A percentile compares a stretch with the other conserved stretches of the same genome.
These are phyloP conservation scores for Anthopleura sola DNA, from an alignment of 64 coral and sea anemone species.

Conservation along the genomic window DNA sequence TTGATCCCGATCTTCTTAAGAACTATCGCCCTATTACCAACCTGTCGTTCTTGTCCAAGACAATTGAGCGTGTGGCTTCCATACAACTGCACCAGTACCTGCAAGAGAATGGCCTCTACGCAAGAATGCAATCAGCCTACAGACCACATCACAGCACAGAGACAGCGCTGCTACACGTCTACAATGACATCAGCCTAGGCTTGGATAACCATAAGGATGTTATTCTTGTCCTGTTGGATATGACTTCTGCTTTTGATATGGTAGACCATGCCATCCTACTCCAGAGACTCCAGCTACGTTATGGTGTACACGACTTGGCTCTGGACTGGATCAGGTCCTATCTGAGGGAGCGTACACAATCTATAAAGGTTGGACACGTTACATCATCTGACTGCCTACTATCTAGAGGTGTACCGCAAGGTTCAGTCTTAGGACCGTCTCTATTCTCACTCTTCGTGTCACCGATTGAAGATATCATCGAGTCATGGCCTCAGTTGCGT, in stretches of 20 bases:
- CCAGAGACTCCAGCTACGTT: slow-evolving; percentile 1
- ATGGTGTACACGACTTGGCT: neutral
- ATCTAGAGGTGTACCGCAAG: no score
- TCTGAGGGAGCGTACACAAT: neutral
- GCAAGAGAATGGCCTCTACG: slow-evolving; percentile 14
- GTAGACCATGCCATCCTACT: no score
- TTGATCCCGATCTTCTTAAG: slow-evolving; percentile 4
- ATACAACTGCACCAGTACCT: slow-evolving; percentile 6
- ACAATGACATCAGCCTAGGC: no score
- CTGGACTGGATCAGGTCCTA: slow-evolving; percentile 26
- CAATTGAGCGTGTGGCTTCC: neutral
- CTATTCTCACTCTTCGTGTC: no score
- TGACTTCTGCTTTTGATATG: slow-evolving; percentile 23
- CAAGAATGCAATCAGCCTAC: no score
- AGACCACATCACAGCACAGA: no score
- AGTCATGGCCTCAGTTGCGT: no score
- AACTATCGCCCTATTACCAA: slow-evolving; percentile 28
- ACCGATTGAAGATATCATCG: no score
- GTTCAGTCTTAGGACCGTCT: no score
- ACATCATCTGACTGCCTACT: neutral
- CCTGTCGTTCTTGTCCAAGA: slow-evolving; percentile 15
- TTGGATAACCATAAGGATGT: slow-evolving; percentile 19
- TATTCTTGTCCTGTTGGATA: slow-evolving; percentile 15
- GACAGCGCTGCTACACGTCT: no score
- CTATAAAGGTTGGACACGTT: neutral